phyloP scores from a whole-genome alignment of 2,888 invertebrate species.

The Aleiodes leptofemur region DNA sequence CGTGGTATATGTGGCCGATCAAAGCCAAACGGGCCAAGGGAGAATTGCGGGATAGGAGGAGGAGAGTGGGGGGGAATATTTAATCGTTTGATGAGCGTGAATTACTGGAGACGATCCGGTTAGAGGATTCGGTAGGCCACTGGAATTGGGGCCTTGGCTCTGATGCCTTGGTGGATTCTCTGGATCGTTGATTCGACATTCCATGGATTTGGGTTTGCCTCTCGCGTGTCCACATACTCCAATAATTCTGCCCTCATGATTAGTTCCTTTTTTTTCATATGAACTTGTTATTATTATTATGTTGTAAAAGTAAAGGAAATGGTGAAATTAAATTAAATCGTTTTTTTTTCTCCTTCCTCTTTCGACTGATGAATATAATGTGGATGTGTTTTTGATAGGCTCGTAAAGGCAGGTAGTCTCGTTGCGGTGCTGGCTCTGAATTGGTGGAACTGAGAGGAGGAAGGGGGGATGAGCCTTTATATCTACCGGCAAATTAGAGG shows the following conservation, averaged over 20 bases:
- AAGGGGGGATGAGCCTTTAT: too few relatives aligned
- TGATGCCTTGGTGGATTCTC: background rate
- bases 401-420: constrained; percentile 16
- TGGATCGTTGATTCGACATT: constrained; percentile 2
- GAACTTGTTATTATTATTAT: too few relatives aligned
- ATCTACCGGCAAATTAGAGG: constrained; percentile 59
- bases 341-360: background rate
- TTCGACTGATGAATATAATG: too few relatives aligned
- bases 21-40: background rate
- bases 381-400: background rate
- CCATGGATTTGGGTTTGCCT: too few relatives aligned
- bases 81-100: constrained; percentile 4
- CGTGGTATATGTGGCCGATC: background rate
- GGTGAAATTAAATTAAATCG: background rate
- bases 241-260: constrained; percentile 3
- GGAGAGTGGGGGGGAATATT: background rate
- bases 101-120: background rate
- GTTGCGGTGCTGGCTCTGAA: background rate
- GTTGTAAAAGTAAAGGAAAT: too few relatives aligned
- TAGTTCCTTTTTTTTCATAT: background rate
- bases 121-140: constrained; percentile 12
- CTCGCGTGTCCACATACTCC: background rate
- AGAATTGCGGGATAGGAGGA: too few relatives aligned
- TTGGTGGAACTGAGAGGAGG: background rate
- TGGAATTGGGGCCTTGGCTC: constrained; percentile 5